Percentiles rank a stretch among this genome's conserved stretches.
Conservation (phyloP, 2,797 vertebrate species). For the Myotis myotis region DNA sequence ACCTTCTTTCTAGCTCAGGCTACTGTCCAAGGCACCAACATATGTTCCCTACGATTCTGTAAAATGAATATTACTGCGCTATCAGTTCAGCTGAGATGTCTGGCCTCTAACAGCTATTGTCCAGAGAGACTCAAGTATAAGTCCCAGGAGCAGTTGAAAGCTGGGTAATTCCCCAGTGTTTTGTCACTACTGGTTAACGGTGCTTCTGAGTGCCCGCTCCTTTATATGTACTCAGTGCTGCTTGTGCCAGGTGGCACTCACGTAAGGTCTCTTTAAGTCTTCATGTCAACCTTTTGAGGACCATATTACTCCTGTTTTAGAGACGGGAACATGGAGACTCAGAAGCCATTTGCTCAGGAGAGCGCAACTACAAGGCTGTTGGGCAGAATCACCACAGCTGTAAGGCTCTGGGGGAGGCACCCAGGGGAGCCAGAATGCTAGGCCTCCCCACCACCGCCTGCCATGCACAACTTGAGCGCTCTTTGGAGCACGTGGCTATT, state of each 20-base stretch:
- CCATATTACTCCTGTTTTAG: neutral
- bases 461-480: too few species aligned
- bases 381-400: neutral
- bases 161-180: neutral
- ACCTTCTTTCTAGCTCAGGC: neutral
- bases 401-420: neutral
- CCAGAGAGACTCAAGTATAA: neutral
- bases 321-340: neutral
- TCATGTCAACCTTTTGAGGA: neutral
- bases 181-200: conserved; percentile 24
- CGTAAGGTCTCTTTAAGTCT: neutral
- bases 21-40: neutral
- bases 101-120: neutral
- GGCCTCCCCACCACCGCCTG: too few species aligned
- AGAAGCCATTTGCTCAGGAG: neutral
- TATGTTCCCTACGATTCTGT: neutral
- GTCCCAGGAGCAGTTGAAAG: neutral
- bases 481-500: too few species aligned
- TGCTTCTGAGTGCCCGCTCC: neutral
- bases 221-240: neutral
- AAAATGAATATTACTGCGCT: neutral
- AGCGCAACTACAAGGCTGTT: neutral
- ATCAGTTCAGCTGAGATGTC: neutral
- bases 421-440: too few species aligned
- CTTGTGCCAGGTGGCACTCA: neutral